These are phyloP conservation scores for Nineta flava DNA, from an alignment of 2,888 invertebrate genomes.

Conservation along the genomic window DNA sequence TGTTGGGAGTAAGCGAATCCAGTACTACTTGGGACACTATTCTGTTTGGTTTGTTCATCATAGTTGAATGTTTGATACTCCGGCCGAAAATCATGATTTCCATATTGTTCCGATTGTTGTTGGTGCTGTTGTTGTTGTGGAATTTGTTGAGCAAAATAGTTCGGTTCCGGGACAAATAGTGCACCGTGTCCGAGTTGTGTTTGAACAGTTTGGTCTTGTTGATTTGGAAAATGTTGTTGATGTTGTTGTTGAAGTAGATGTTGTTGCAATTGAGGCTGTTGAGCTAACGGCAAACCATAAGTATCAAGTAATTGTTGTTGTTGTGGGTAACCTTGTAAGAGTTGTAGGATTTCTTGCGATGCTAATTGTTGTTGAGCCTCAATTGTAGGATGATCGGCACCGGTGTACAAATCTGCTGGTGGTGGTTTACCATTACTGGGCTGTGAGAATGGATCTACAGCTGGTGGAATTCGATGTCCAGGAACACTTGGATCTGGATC, in stretches of 20 bases:
- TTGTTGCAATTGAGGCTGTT: slow-evolving; percentile 27
- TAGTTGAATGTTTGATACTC: slow-evolving; percentile 31
- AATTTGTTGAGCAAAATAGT: slow-evolving; percentile 28
- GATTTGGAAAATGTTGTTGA: slow-evolving; percentile 26
- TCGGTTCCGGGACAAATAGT: slow-evolving; percentile 35
- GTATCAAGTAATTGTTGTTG: slow-evolving; percentile 26
- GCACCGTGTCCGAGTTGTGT: slow-evolving; percentile 18
- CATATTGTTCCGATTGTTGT: background rate
- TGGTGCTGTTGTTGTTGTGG: too few relatives aligned
- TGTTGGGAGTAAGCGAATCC: background rate
- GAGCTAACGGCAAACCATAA: slow-evolving; percentile 29
- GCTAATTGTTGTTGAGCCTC: background rate
- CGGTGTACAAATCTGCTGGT: slow-evolving; percentile 21
- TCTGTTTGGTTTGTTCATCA: slow-evolving; percentile 24
- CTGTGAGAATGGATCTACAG: slow-evolving; percentile 25
- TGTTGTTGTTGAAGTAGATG: slow-evolving; percentile 22
- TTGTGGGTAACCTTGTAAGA: slow-evolving; percentile 28
- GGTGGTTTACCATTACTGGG: slow-evolving; percentile 29
- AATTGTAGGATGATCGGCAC: slow-evolving; percentile 14
- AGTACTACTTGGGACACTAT: slow-evolving; percentile 1
- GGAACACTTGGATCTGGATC: slow-evolving; percentile 32
- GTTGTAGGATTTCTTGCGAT: slow-evolving; percentile 16
- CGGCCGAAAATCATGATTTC: slow-evolving; percentile 22
- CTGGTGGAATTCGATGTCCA: slow-evolving; percentile 25
- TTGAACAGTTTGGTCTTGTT: slow-evolving; percentile 22